Conservation (phyloP, 2,797 vertebrate genomes). For the Liasis olivaceus region DNA sequence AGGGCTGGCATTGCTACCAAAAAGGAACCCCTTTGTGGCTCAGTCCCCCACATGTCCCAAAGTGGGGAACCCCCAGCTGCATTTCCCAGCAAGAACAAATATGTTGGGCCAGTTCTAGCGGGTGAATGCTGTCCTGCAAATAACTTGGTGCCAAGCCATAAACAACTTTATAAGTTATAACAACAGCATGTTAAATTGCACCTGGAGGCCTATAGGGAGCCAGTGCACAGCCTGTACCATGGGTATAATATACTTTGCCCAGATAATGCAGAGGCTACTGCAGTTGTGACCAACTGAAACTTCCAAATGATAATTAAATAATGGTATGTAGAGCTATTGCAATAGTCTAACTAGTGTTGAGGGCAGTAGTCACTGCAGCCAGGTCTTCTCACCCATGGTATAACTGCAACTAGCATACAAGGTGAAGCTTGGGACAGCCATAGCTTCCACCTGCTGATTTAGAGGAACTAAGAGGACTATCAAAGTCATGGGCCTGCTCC, state of each 20-base stretch:
- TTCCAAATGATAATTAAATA: neutral
- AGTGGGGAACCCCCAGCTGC: neutral
- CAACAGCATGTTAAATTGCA: neutral
- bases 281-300: neutral
- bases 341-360: neutral
- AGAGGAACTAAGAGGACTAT: neutral
- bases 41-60: neutral
- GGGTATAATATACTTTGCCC: neutral
- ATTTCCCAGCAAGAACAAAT: neutral
- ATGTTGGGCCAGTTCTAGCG: neutral
- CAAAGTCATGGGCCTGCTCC: neutral
- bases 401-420: neutral
- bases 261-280: neutral
- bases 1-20: neutral
- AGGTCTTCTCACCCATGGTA: neutral
- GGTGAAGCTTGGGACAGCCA: neutral
- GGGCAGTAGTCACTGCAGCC: neutral
- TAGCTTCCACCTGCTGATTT: neutral
- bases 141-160: neutral
- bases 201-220: neutral
- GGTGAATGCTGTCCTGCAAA: neutral
- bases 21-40: neutral
- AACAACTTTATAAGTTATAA: neutral
- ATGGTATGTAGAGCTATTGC: neutral
- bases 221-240: neutral